Base-by-base conservation (phyloP, 2,113 vertebrate genomes). In the Lophochroa leadbeateri region DNA sequence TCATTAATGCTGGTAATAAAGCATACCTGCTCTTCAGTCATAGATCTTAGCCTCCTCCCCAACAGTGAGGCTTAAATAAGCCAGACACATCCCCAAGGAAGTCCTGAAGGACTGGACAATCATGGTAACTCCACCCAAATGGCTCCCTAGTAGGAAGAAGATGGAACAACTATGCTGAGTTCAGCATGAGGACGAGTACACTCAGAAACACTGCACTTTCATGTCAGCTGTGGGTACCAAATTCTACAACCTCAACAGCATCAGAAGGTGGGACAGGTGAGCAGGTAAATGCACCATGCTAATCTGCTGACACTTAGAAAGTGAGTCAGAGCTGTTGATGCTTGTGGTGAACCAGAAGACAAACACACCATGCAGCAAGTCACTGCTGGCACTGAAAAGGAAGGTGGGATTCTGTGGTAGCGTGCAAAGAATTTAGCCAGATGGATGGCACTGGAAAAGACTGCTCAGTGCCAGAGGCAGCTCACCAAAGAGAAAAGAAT, bases 261-360 rank as follows among this genome's bases (percentile, higher is more conserved):
- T 12, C 13, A 21, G 41, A 50, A 92, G 58, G 71, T 24, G 46
- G 70, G 75, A 91, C 1, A 21, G 63, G 47, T 0, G 33, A 79
- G 52, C 78, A 88, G 57, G 82, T 68, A 68, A 87, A 82, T 0
- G 12, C 47, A 87, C 21, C 39, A 28, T 2, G 1, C 17, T 16
- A 2, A 65, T 46, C 64, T 69, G 75, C 94, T 95, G 92, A 82
- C 79, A 95, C 44, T 9, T 49, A 47, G n/a, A 63, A 46, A 68
- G 28, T 82, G 92, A 94, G 82, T 94, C 94, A 93, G 75, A 82
- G 58, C 63, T 80, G 60, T 67, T 4, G 35, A 41, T 41, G 94
- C 57, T 52, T 87, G 61, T 57, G 47, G 79, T 88, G 88, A 97
- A 64, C 33, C 63, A 72, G 39, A 65, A 33, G 18, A 90, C 46